Conservation (phyloP, 2,888 invertebrate genomes). For the Limnephilus rhombicus region DNA sequence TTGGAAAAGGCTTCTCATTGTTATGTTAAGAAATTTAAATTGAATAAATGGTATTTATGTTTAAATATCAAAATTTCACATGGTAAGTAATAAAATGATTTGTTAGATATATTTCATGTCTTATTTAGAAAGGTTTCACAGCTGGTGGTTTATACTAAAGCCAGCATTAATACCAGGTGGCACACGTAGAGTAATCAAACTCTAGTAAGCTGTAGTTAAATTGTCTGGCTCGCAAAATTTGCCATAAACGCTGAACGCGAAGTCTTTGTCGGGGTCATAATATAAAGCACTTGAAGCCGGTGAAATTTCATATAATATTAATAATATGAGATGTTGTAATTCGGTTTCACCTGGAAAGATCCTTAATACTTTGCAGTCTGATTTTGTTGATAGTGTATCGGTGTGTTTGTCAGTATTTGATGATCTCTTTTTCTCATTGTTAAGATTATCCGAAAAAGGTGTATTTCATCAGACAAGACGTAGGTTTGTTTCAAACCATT, state of each 20-base stretch:
- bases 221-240: background rate
- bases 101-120: background rate
- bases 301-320: background rate
- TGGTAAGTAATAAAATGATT: background rate
- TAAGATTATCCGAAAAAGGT: no score
- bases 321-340: no score
- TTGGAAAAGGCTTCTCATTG: background rate
- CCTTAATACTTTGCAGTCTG: background rate
- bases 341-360: no score
- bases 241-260: background rate
- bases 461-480: no score
- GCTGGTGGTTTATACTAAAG: background rate
- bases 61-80: no score
- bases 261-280: background rate
- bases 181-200: background rate
- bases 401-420: no score
- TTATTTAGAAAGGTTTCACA: background rate
- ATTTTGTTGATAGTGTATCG: background rate
- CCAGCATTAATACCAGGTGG: background rate
- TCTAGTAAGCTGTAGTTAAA: background rate
- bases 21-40: no score
- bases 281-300: background rate
- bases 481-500: no score
- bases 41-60: no score
- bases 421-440: no score